Evolutionary conservation across 2,797 vertebrate genomes (phyloP), one percentile per base, ranked within the genome.

Genomic region (Discoglossus pictus): DNA sequence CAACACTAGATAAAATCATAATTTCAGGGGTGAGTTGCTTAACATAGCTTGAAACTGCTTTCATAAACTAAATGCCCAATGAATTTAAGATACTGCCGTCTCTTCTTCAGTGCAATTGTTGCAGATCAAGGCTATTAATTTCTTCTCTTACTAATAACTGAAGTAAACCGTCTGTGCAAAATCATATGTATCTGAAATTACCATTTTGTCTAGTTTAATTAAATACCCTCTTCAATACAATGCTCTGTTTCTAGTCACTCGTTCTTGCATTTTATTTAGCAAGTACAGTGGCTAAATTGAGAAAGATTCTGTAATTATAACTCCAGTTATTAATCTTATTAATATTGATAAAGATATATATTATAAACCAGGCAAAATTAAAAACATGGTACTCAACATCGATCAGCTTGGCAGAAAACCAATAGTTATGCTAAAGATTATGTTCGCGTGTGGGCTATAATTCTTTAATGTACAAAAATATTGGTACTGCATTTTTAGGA

Each of bases 1-100:
- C 46, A 60, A 52, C 36, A 52, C 48, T 35, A 38, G 47, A 59
- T 59, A 67, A 51, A 59, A 67, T 67, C 25, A 61, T 68, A 21
- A 68, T 60, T 60, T 52, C 56, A 60, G 65, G 65, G 65, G 55
- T 68, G 65, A 68, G 38, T 68, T 60, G 55, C 47, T 68, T 60
- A 60, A 61, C 65, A 68, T 60, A 43, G 46, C 65, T 52, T 68
- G 65, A 68, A 60, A 68, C 53, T 60, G 38, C 27, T 60, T 68
- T 56, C 27, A 52, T 68, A 68, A 68, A 53, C 50, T 58, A 52
- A 60, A 68, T 52, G 47, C 40, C 47, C 55, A 20, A 21, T 44
- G 65, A 61, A 60, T 68, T 52, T 68, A 60, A 35, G 56, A 68
- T 43, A 60, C 11, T 15, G 16, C 44, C 47, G 35, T 18, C 46